A percentile compares a stretch with the other conserved stretches of the same genome.
Evolutionary conservation across 2,113 vertebrate species (phyloP).

Genomic region (Poeciliopsis retropinna): DNA sequence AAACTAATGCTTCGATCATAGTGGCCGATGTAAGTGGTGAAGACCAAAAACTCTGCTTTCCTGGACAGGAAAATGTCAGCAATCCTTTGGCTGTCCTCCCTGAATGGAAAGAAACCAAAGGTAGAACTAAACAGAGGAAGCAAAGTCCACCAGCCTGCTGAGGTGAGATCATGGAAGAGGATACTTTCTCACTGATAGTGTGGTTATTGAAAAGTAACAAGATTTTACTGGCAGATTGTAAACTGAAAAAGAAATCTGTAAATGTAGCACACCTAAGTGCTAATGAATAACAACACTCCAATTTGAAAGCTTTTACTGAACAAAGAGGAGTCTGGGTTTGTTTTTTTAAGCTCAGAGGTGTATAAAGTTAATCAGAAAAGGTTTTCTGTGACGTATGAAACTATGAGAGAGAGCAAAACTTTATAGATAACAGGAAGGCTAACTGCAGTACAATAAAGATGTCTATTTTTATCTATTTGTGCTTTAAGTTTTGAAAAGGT

Average conservation of each 20-base stretch:
- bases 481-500: too few relatives aligned
- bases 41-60: constrained; percentile 85
- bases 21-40: constrained; percentile 86
- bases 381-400: too few relatives aligned
- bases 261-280: too few relatives aligned
- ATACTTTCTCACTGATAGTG: neutral
- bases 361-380: neutral
- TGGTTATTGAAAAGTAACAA: neutral
- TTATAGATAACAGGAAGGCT: too few relatives aligned
- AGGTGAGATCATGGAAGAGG: neutral
- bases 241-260: neutral
- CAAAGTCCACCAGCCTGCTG: neutral
- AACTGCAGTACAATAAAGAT: too few relatives aligned
- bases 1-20: constrained; percentile 89
- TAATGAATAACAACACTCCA: too few relatives aligned
- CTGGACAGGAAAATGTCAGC: constrained; percentile 89
- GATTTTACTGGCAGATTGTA: neutral
- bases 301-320: too few relatives aligned
- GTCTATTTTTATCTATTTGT: too few relatives aligned
- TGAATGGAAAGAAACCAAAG: constrained; percentile 58
- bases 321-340: too few relatives aligned
- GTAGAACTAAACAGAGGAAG: neutral
- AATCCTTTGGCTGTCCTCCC: constrained; percentile 89
- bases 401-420: too few relatives aligned
- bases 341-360: neutral